phyloP scores from a whole-genome alignment of 1,140 invertebrate species.

The Chironomus tepperi region DNA sequence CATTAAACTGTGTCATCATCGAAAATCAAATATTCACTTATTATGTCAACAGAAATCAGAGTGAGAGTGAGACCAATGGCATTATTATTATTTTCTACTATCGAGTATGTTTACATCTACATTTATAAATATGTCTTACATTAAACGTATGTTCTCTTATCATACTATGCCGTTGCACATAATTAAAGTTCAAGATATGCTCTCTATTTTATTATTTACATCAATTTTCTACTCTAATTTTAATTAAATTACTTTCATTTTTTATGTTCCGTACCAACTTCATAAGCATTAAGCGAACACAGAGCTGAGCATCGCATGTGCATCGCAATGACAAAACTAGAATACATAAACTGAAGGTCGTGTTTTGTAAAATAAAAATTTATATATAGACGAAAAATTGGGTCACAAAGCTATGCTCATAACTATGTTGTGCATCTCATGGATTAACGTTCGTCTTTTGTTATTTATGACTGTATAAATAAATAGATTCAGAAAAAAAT shows the following conservation, averaged over 20 bases:
- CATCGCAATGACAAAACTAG: background rate
- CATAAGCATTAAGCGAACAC: background rate
- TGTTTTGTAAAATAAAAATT: background rate
- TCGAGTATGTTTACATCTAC: no score
- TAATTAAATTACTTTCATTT: no score
- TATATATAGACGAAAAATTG: background rate
- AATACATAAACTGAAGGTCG: background rate
- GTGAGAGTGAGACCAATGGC: no score
- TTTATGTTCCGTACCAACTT: background rate
- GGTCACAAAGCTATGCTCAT: background rate
- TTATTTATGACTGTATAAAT: constrained; percentile 3
- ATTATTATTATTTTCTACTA: no score
- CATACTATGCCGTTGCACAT: background rate
- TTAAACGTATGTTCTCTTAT: constrained; percentile 3
- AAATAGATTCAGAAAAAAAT: background rate
- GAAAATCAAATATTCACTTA: no score
- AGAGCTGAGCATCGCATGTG: background rate
- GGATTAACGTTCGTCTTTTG: background rate
- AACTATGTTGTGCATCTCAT: background rate
- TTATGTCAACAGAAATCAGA: no score
- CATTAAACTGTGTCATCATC: no score
- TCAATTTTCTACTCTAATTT: no score
- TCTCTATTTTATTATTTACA: background rate
- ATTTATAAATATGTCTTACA: background rate
- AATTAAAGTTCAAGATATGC: constrained; percentile 2